phyloP scores from a whole-genome alignment of 1,140 invertebrate genomes.

The Nasonia vitripennis region DNA sequence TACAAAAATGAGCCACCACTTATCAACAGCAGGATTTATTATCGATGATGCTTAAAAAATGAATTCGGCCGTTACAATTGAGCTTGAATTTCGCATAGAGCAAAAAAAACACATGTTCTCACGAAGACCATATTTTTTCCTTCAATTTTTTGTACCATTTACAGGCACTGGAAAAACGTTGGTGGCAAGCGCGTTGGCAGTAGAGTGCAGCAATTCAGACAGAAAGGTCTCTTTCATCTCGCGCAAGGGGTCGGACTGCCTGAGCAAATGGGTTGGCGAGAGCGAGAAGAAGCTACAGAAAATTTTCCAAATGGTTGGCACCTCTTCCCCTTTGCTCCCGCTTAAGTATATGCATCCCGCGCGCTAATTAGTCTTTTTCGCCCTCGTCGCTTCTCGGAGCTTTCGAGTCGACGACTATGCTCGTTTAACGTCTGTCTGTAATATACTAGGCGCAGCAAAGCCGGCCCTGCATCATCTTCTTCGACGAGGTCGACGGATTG shows the following conservation, averaged over 20 bases:
- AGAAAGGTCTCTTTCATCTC: conserved; percentile 76
- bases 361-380: no score
- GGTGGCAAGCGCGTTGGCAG: conserved; percentile 75
- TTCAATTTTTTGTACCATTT: not conserved
- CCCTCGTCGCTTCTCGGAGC: no score
- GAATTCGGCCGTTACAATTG: no score
- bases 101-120: no score
- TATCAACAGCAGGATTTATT: no score
- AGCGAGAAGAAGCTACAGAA: conserved; percentile 75
- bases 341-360: not conserved
- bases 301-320: conserved; percentile 71
- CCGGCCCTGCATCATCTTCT: conserved; percentile 85
- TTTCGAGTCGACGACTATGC: no score
- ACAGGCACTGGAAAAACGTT: conserved; percentile 77
- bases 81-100: no score
- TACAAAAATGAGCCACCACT: no score
- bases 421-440: not conserved
- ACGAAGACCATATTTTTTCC: no score
- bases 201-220: conserved; percentile 74
- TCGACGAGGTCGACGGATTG: conserved; percentile 87
- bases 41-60: no score
- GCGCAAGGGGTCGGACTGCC: conserved; percentile 75
- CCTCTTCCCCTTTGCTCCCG: not conserved
- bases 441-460: conserved; percentile 78
- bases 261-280: conserved; percentile 77